A percentile compares a stretch with the other conserved stretches of the same genome.
phyloP scores from a whole-genome alignment of 1,140 invertebrate species.

The Meloidogyne floridensis region DNA sequence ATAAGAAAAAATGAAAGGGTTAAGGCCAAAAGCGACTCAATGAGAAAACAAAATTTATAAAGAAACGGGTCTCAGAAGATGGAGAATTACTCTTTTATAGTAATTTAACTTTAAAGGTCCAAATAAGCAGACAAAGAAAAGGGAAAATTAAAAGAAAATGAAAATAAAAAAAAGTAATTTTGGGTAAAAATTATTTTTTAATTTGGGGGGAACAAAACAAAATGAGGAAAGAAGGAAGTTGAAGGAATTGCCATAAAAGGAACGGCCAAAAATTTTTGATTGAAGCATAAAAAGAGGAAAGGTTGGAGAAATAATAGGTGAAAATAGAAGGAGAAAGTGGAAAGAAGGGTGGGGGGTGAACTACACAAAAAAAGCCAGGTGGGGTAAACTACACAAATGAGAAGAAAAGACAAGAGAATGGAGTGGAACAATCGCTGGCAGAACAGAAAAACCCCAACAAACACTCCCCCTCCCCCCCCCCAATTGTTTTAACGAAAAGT shows the following conservation, averaged over 20 bases:
- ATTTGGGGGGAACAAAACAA: background rate
- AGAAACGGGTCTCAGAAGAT: conserved; percentile 4
- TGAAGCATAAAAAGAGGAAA: background rate
- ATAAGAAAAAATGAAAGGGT: background rate
- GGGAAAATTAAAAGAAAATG: background rate
- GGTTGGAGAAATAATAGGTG: background rate
- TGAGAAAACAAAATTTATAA: background rate
- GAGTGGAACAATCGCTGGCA: background rate
- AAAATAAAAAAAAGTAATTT: background rate
- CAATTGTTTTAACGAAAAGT: background rate
- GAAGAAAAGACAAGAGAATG: background rate
- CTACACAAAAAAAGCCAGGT: no score
- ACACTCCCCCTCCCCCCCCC: no score
- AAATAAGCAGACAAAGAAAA: background rate
- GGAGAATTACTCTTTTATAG: background rate
- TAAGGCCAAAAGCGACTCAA: background rate
- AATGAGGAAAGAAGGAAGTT: background rate
- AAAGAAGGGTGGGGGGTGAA: background rate
- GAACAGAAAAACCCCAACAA: background rate
- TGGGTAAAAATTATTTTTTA: background rate
- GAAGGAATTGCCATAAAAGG: background rate
- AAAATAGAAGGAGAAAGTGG: no score
- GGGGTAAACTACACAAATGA: no score
- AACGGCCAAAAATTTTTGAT: background rate
- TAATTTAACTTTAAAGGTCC: background rate